phyloP scores from a whole-genome alignment of 2,113 vertebrate genomes.

The Rhinoderma darwinii region DNA sequence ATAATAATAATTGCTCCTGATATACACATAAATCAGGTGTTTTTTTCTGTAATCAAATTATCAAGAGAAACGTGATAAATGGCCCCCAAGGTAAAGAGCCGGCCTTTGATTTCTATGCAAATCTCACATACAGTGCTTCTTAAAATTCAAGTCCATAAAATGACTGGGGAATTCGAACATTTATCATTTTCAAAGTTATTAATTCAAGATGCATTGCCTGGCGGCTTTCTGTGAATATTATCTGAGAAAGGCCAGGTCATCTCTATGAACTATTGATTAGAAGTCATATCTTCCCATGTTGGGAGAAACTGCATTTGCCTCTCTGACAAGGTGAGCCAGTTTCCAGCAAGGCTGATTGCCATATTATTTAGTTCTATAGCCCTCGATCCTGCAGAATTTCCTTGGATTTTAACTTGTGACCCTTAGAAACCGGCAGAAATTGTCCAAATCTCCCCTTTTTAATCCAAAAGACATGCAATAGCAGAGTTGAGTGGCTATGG shows the following conservation, averaged over 20 bases:
- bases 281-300: slow-evolving; percentile 51
- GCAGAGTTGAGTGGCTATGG: not conserved
- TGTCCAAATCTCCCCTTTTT: slow-evolving; percentile 15
- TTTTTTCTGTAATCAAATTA: slow-evolving; percentile 25
- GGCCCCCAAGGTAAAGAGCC: slow-evolving; percentile 39
- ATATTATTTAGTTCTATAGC: slow-evolving; percentile 25
- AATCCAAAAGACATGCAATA: slow-evolving; percentile 21
- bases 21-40: slow-evolving; percentile 27
- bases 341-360: slow-evolving; percentile 40
- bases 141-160: slow-evolving; percentile 54
- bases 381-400: slow-evolving; percentile 26
- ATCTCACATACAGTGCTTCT: slow-evolving; percentile 41
- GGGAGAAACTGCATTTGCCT: slow-evolving; percentile 33
- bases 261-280: slow-evolving; percentile 54
- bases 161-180: slow-evolving; percentile 55
- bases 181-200: slow-evolving; percentile 59
- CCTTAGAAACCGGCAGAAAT: slow-evolving; percentile 6
- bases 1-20: not conserved
- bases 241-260: slow-evolving; percentile 55
- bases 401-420: slow-evolving; percentile 43
- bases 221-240: slow-evolving; percentile 51
- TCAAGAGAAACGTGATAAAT: slow-evolving; percentile 52
- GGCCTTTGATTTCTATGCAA: slow-evolving; percentile 57
- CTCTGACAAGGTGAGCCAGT: slow-evolving; percentile 37
- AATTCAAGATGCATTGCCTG: slow-evolving; percentile 53